These are phyloP conservation scores for Caenorhabditis briggsae DNA, from an alignment of 1,140 invertebrate species.

Conservation along the genomic window DNA sequence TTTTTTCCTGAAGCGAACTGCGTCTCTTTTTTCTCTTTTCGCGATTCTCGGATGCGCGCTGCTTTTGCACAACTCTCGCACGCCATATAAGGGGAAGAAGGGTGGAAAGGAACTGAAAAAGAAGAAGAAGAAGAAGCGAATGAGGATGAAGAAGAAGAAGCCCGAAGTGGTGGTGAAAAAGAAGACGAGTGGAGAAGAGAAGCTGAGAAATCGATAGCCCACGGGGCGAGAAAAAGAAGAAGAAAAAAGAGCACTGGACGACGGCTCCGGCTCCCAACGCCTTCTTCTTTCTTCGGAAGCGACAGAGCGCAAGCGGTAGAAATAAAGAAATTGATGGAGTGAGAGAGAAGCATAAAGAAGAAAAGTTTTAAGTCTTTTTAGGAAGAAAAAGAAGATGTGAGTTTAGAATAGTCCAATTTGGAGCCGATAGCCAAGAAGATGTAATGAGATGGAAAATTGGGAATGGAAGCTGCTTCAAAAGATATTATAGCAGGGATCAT, in stretches of 20 bases:
- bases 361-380: too few species aligned
- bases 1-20: conserved; percentile 32
- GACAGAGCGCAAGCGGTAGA: conserved; percentile 2
- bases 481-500: too few species aligned
- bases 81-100: not conserved
- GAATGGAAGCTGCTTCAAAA: too few species aligned
- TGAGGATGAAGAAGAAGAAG: conserved; percentile 26
- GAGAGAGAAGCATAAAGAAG: conserved; percentile 10
- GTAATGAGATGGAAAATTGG: too few species aligned
- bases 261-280: not conserved
- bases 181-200: not conserved
- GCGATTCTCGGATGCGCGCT: conserved; percentile 32
- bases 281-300: conserved; percentile 45
- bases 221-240: conserved; percentile 47
- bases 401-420: too few species aligned
- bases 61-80: conserved; percentile 24
- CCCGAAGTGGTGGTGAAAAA: conserved; percentile 1
- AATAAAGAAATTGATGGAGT: conserved; percentile 27
- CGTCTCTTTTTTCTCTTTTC: conserved; percentile 7
- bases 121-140: conserved; percentile 37
- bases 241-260: not conserved
- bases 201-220: conserved; percentile 49
- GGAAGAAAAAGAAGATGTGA: too few species aligned
- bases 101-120: conserved; percentile 1
- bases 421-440: too few species aligned